Evolutionary conservation across 2,113 vertebrate genomes (phyloP).

Genomic region (Prochilodus magdalenae): DNA sequence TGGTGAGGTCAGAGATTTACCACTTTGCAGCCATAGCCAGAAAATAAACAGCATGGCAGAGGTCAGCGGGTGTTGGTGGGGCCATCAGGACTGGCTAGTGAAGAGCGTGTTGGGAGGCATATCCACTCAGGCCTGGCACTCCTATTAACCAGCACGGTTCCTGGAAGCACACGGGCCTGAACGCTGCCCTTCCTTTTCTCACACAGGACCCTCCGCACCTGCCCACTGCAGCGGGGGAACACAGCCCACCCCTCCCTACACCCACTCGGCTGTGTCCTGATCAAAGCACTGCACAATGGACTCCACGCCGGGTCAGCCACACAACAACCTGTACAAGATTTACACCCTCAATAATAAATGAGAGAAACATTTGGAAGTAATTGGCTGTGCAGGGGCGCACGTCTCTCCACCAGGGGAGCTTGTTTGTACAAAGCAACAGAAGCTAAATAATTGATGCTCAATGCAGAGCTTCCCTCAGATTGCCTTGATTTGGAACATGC

Average conservation of each 20-base stretch:
- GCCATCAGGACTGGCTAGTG: slow-evolving; percentile 35
- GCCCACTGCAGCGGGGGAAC: slow-evolving; percentile 71
- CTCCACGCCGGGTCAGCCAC: slow-evolving; percentile 79
- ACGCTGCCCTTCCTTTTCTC: slow-evolving; percentile 59
- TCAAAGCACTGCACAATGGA: slow-evolving; percentile 82
- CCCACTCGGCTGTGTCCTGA: slow-evolving; percentile 72
- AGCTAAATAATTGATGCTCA: slow-evolving; percentile 91
- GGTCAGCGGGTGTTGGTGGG: slow-evolving; percentile 2
- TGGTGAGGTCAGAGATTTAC: no score
- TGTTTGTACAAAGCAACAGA: slow-evolving; percentile 88
- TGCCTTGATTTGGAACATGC: slow-evolving; percentile 61
- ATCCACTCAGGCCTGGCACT: slow-evolving; percentile 20
- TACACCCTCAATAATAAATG: slow-evolving; percentile 88
- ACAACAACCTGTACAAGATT: slow-evolving; percentile 86
- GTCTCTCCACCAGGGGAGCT: slow-evolving; percentile 80
- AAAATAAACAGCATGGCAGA: slow-evolving; percentile 41
- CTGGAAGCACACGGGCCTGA: slow-evolving; percentile 37
- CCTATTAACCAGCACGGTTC: slow-evolving; percentile 44
- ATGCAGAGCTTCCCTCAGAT: slow-evolving; percentile 74
- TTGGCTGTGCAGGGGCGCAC: slow-evolving; percentile 79
- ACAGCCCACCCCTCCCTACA: slow-evolving; percentile 27
- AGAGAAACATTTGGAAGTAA: slow-evolving; percentile 90
- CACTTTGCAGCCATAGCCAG: slow-evolving; percentile 15
- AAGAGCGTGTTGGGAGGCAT: slow-evolving; percentile 35
- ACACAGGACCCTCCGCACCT: slow-evolving; percentile 53